phyloP scores from a whole-genome alignment of 2,113 vertebrate species.

The Cervus canadensis region DNA sequence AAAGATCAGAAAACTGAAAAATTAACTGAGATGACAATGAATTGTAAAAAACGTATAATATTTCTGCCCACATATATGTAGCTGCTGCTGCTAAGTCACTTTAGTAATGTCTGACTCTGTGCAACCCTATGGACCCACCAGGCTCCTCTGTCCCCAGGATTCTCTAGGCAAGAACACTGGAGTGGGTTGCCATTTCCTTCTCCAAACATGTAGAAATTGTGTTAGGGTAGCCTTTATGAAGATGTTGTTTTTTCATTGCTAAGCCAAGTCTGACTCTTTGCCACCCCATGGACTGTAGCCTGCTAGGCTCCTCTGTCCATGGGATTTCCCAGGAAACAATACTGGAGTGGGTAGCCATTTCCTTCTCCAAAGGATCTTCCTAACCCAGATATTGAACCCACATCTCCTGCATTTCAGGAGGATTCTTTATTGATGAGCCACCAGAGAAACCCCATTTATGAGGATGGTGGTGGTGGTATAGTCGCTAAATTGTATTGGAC shows the following conservation, averaged over 20 bases:
- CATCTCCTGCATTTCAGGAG: neutral
- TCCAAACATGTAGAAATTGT: neutral
- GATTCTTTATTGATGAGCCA: neutral
- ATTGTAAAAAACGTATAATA: neutral
- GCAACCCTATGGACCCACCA: too few species aligned
- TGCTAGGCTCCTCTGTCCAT: neutral
- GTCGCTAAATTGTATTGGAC: fast-evolving
- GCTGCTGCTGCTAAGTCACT: too few species aligned
- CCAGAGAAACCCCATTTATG: neutral
- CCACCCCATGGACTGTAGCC: neutral
- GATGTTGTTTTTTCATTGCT: neutral
- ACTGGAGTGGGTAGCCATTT: neutral
- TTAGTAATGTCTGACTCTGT: too few species aligned
- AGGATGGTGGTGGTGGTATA: neutral
- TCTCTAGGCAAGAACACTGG: too few species aligned
- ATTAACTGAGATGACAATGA: neutral
- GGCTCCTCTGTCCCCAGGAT: too few species aligned
- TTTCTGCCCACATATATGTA: neutral
- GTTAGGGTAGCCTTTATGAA: neutral
- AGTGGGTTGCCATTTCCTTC: too few species aligned
- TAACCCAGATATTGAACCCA: neutral
- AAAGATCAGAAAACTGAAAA: neutral
- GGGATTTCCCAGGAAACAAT: neutral
- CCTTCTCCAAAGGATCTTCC: neutral
- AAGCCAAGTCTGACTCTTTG: neutral